These are phyloP conservation scores for Aleiodes sp. DNA, from an alignment of 1,140 invertebrate genomes.

Conservation along the genomic window DNA sequence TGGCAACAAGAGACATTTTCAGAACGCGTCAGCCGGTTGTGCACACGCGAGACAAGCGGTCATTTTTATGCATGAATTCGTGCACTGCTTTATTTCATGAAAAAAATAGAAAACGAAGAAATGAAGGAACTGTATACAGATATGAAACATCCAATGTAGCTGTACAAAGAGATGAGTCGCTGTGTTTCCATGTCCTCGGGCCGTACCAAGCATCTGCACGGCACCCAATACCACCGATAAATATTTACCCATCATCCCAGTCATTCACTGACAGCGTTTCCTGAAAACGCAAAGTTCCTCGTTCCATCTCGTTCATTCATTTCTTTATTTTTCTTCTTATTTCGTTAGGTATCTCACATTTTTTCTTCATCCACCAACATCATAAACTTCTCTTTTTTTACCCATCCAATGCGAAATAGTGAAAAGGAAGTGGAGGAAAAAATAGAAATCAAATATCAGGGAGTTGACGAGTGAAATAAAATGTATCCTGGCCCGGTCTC, in stretches of 20 bases:
- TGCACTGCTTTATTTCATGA: slow-evolving; percentile 4
- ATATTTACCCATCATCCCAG: slow-evolving; percentile 48
- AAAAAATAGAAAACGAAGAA: slow-evolving; percentile 10
- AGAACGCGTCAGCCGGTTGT: slow-evolving; percentile 30
- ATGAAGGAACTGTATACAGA: not conserved
- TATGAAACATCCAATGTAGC: not conserved
- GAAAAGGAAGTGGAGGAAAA: too few species aligned
- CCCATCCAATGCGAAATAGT: too few species aligned
- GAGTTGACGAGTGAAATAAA: not conserved
- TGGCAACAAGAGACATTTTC: slow-evolving; percentile 44
- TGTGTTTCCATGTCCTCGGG: not conserved
- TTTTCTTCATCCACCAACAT: not conserved
- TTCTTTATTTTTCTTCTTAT: not conserved
- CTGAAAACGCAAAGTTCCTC: slow-evolving; percentile 36
- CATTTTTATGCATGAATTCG: slow-evolving; percentile 56
- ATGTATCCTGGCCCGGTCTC: too few species aligned
- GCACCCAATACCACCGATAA: slow-evolving; percentile 41
- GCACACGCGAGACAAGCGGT: slow-evolving; percentile 36
- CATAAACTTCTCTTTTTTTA: not conserved
- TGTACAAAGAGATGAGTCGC: not conserved
- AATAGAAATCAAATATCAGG: not conserved
- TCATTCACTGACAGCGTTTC: slow-evolving; percentile 47
- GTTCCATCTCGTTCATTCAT: not conserved
- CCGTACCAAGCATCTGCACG: slow-evolving; percentile 12
- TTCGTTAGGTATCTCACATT: not conserved